These are phyloP conservation scores for Apamea epomidion DNA, from an alignment of 2,888 invertebrate species.

Conservation along the genomic window DNA sequence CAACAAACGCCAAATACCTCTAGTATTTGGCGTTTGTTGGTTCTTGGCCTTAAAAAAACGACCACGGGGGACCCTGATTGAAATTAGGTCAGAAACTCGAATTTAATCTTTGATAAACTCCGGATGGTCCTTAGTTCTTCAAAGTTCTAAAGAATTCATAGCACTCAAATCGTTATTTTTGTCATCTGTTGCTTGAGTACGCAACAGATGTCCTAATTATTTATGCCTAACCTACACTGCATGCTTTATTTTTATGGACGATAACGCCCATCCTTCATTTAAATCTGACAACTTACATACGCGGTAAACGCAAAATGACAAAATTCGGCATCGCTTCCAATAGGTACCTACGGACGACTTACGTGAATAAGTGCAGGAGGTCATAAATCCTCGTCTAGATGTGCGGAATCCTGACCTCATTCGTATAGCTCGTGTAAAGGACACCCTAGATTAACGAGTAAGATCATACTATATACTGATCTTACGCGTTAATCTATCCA, in stretches of 20 bases:
- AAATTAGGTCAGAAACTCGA: background rate
- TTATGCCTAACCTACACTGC: background rate
- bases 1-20: too few relatives aligned
- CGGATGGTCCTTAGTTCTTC: background rate
- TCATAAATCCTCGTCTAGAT: slow-evolving; percentile 31
- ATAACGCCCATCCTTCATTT: background rate
- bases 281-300: slow-evolving; percentile 6
- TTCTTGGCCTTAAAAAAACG: background rate
- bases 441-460: slow-evolving; percentile 17
- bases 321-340: slow-evolving; percentile 18
- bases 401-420: slow-evolving; percentile 27
- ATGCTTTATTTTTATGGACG: background rate
- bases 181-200: background rate
- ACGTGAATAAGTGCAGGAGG: slow-evolving; percentile 30
- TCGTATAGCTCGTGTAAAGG: slow-evolving; percentile 20
- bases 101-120: background rate
- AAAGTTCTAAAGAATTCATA: background rate
- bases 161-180: background rate
- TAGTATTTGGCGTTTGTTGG: background rate
- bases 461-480: background rate
- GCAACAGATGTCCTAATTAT: background rate
- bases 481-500: background rate
- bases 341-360: slow-evolving; percentile 4
- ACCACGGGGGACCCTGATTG: background rate
- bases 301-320: background rate